Evolutionary conservation across 2,797 vertebrate genomes (phyloP), one percentile per base, ranked within the genome.

Genomic region (Erpetoichthys calabaricus): DNA sequence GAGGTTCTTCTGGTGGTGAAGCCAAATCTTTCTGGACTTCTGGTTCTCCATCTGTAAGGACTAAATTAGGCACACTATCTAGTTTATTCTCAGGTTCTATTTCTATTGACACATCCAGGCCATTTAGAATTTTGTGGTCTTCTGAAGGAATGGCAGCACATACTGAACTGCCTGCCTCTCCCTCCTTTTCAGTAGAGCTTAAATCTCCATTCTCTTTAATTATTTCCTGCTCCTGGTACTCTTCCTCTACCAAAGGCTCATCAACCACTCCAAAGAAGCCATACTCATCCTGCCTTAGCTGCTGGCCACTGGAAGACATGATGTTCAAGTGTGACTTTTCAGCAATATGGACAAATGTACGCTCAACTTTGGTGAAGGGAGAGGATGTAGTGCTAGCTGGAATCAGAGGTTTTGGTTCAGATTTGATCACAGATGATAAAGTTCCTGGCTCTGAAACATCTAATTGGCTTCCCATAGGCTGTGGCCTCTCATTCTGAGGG

Each of bases 361-460:
- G 91, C 74, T 98, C 95, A 0, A 98, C 92, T 87, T 95, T 97
- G 80, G 91, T 94, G 73, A 98, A 94, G 7, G 91, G 86, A 51
- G 82, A 92, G 8, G 93, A 94, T 53, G 95, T 85, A 10, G 88
- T 77, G 0, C 83, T 73, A 60, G 86, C 82, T 0, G 84, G 69
- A 58, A 80, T 50, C 0, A 75, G 76, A 3, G 89, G 89, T 67
- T 88, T 89, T 64, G 89, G 69, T 69, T 93, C 91, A 3, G 88
- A 90, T 68, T 91, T 86, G 54, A 94, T 83, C 49, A 90, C 76
- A 0, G 90, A 92, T 55, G 92, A 94, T 64, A 93, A 64, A 2
- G 88, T 89, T 3, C 89, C 89, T 0, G 89, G 89, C 68, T 94
- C 88, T 0, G 86, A 88, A 50, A 90, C 82, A 3, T 90, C 89